phyloP scores from a whole-genome alignment of 2,888 invertebrate species.

The Nasonovia ribisnigri region DNA sequence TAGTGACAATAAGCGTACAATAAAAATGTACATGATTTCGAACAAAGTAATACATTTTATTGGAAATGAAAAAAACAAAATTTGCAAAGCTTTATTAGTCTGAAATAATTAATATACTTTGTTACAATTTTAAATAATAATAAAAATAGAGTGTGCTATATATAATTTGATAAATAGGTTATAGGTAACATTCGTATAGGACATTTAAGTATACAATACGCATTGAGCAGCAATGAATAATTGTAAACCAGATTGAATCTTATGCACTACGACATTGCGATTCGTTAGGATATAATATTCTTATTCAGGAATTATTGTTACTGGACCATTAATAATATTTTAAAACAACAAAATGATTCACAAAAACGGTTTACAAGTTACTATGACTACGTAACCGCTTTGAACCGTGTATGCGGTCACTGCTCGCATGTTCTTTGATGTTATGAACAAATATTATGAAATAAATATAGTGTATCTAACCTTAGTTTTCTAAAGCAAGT shows the following conservation, averaged over 20 bases:
- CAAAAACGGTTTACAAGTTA: not conserved
- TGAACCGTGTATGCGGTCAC: not conserved
- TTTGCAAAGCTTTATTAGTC: not conserved
- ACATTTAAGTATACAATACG: not conserved
- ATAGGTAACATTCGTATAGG: not conserved
- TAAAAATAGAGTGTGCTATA: not conserved
- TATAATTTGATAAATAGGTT: not conserved
- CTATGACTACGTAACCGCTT: not conserved
- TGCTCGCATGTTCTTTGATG: not conserved
- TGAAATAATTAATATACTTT: not conserved
- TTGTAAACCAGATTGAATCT: not conserved
- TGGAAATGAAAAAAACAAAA: not conserved
- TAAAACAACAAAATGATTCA: not conserved
- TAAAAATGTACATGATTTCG: not conserved
- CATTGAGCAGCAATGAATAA: not conserved
- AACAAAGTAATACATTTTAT: not conserved
- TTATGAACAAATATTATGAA: not conserved
- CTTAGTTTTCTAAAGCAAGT: not conserved
- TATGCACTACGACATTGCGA: not conserved
- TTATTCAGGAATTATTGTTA: not conserved
- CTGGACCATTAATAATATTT: slow-evolving; percentile 10
- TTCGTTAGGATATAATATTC: not conserved
- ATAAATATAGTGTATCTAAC: not conserved
- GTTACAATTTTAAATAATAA: not conserved
- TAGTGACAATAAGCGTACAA: too few species aligned